Evolutionary conservation across 2,113 vertebrate genomes (phyloP), one percentile per base, ranked within the genome.

Genomic region (Aepyceros melampus): DNA sequence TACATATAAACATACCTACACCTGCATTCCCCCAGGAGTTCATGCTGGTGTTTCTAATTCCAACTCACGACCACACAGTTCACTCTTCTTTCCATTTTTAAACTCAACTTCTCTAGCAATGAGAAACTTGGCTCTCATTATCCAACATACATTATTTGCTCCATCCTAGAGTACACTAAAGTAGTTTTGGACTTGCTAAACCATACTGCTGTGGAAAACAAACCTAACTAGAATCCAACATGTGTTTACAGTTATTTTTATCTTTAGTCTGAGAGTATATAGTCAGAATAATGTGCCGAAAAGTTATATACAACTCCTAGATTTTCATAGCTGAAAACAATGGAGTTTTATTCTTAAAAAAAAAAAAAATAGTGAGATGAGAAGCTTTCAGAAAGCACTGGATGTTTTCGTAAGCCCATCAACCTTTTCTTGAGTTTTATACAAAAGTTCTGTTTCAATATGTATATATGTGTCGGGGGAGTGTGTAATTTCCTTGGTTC

Each of bases 1-100:
- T 6, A 43, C 3, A 2, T 16, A 27, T 2, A 31, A 36, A 19
- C 25, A 55, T 1, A 1, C 23, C 14, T 5, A 3, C 1, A 1
- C 0, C 1, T 29, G 17, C 10, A 13, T 0, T 5, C 40, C 15
- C 16, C 15, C 6, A 0, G 2, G 45, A 53, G 60, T 76, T 49
- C 29, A 8, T 2, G 36, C 16, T 13, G 36, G 9, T 16, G 4
- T 25, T 78, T 58, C 40, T 11, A 1, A 2, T 9, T 45, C 62
- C 0, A 0, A 10, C 13, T 58, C 11, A 1, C 15, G 47, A 19
- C n/a, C 21, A 4, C 21, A 21, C 33, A 27, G 3, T n/a, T 40
- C 23, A 33, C 14, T 9, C 31, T 33, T 31, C 51, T 92, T 55
- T 56, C 60, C 49, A 10, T 40, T n/a, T 49, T 51, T 19, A 56